phyloP scores from a whole-genome alignment of 1,140 invertebrate genomes.

The Danaus melanippus region DNA sequence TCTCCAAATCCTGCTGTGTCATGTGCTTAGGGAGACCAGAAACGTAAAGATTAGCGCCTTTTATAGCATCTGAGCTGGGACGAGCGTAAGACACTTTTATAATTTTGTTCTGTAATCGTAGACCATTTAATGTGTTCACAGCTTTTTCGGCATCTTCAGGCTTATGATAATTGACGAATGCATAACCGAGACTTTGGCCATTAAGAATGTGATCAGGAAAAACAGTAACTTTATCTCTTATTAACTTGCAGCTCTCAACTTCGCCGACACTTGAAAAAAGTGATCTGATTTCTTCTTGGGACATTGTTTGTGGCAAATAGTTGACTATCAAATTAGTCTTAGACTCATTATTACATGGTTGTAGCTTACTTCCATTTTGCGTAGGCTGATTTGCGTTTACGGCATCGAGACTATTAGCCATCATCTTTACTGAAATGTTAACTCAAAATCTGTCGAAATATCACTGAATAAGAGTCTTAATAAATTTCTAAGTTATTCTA shows the following conservation, averaged over 20 bases:
- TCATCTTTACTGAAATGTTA: conserved; percentile 60
- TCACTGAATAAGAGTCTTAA: conserved; percentile 28
- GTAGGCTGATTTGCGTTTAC: conserved; percentile 69
- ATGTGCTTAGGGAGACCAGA: conserved; percentile 89
- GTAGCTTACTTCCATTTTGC: conserved; percentile 75
- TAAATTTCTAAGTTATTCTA: conserved; percentile 28
- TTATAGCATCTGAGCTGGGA: conserved; percentile 90
- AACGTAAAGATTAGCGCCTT: conserved; percentile 92
- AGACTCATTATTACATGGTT: conserved; percentile 74
- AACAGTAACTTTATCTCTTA: conserved; percentile 90
- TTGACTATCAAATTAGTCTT: conserved; percentile 92
- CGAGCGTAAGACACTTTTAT: conserved; percentile 93
- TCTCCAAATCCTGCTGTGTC: conserved; percentile 89
- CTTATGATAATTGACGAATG: conserved; percentile 90
- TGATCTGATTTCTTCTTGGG: conserved; percentile 89
- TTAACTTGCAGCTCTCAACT: conserved; percentile 92
- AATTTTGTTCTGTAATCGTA: conserved; percentile 90
- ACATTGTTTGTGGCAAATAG: conserved; percentile 94
- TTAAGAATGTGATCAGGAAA: conserved; percentile 72
- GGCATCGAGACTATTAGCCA: conserved; percentile 69
- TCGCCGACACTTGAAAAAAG: conserved; percentile 90
- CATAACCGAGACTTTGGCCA: conserved; percentile 91
- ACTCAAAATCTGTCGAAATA: conserved; percentile 47
- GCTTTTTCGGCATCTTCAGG: conserved; percentile 89
- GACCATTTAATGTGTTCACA: conserved; percentile 87